Evolutionary conservation across 2,113 vertebrate genomes (phyloP), one percentile per base, ranked within the genome.

Genomic region (Halichoerus grypus): DNA sequence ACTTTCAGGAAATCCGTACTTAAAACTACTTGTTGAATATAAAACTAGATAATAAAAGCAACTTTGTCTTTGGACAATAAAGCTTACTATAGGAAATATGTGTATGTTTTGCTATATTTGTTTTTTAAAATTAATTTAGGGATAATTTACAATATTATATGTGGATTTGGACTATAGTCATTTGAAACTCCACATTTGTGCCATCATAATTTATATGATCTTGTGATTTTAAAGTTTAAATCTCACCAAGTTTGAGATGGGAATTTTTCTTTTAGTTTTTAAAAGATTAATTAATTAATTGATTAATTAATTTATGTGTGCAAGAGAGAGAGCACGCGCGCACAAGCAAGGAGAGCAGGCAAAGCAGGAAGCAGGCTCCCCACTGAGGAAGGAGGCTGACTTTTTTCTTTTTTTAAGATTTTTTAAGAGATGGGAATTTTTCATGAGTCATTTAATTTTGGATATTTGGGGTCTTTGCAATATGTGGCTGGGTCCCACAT

Each of bases 41-140:
- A 92, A 87, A 96, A 79, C 18, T 84, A 59, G 91, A 92, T 36
- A 63, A 91, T 71, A 67, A 96, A 85, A 93, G 18, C 4, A 74
- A 85, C 15, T 57, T 74, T 1, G 14, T 94, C 3, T 92, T 90
- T 74, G 53, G 53, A 22, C 8, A 84, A 80, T 55, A 57, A 65
- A 33, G 0, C 67, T 91, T 88, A 57, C 72, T 77, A 69, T 55
- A 77, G 12, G 19, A 72, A 94, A 80, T 59, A 46, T 67, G 5
- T 49, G 14, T 94, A 42, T 77, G 1, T 3, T 13, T 67, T 94
- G 8, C 33, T 91, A 42, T 71, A 39, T 71, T 39, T 71, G 7
- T 71, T 72, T 72, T 90, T 57, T 31, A 24, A 86, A 14, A 63
- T 72, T 72, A 51, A 91, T 42, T 84, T 94, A 88, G 13, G 67